Evolutionary conservation across 2,113 vertebrate genomes (phyloP), one percentile per base, ranked within the genome.

Genomic region (Quiscalus mexicanus): DNA sequence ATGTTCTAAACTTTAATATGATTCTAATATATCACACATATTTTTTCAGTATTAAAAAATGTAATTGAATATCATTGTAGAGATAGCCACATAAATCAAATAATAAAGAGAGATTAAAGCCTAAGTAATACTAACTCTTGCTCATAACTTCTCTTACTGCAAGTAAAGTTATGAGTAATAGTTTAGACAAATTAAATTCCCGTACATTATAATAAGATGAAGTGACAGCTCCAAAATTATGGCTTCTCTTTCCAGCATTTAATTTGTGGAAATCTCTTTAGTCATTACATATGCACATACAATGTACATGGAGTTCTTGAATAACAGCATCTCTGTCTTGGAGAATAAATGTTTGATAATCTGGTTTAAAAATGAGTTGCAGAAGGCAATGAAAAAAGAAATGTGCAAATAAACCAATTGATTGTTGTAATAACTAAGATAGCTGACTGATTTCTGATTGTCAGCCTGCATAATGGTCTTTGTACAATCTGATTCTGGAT

Each of bases 181-280:
- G 4, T 79, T 96, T 89, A 82, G 12, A 84, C 63, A 93, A 41
- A 95, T 81, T 95, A 87, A 90, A 93, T 84, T 76, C 31, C 15
- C 35, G 49, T 84, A n/a, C 20, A 92, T 81, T 96, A 89, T 68
- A 86, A 70, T 59, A 86, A 71, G 68, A 91, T 87, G 9, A 92
- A 86, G 96, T 93, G 96, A 83, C 20, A 84, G 27, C 73, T 85
- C 42, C 25, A 85, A 70, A 78, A 94, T 93, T 79, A 88, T 31
- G 90, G 22, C 21, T 86, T 93, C 56, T 55, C 68, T 55, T 76
- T 93, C 58, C 75, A 81, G 25, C 78, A 65, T 37, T 64, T 95
- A 84, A 87, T 89, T 96, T 84, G 55, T 52, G 58, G 37, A 67
- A 69, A 80, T 39, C 10, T 92, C 31, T 92, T 94, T 81, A 75